Conservation (phyloP, 2,797 vertebrate species). For the Ibycter americanus region DNA sequence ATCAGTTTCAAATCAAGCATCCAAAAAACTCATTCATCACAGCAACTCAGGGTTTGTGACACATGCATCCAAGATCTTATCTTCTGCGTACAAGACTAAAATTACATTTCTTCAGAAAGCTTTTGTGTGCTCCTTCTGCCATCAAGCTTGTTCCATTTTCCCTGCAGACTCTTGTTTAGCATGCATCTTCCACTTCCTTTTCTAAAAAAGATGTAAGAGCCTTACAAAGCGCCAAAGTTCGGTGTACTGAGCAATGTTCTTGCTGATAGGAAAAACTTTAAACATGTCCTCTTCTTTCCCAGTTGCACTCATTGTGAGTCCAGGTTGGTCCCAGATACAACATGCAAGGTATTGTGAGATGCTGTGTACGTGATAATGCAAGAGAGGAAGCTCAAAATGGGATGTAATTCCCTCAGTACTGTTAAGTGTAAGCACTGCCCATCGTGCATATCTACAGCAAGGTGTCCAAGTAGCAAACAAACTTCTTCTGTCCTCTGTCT, state of each 20-base stretch:
- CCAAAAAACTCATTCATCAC: neutral
- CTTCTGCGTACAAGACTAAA: neutral
- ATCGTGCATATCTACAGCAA: neutral
- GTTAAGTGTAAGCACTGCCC: neutral
- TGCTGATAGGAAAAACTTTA: neutral
- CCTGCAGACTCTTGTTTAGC: neutral
- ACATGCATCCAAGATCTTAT: neutral
- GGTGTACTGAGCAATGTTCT: neutral
- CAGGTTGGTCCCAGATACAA: neutral
- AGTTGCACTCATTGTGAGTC: fast-evolving
- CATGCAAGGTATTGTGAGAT: neutral
- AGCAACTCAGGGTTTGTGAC: neutral
- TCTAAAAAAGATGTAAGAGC: neutral
- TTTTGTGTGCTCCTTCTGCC: neutral
- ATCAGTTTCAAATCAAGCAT: neutral
- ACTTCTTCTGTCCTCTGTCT: neutral
- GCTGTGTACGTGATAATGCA: fast-evolving
- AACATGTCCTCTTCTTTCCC: neutral
- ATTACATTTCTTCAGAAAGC: neutral
- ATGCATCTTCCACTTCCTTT: neutral
- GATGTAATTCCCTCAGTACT: neutral
- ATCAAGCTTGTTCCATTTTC: neutral
- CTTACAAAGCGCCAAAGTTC: neutral
- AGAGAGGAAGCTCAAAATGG: neutral
- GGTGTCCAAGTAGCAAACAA: neutral